Base-by-base conservation (phyloP, 2,888 invertebrate genomes). In the Margaritifera margaritifera region DNA sequence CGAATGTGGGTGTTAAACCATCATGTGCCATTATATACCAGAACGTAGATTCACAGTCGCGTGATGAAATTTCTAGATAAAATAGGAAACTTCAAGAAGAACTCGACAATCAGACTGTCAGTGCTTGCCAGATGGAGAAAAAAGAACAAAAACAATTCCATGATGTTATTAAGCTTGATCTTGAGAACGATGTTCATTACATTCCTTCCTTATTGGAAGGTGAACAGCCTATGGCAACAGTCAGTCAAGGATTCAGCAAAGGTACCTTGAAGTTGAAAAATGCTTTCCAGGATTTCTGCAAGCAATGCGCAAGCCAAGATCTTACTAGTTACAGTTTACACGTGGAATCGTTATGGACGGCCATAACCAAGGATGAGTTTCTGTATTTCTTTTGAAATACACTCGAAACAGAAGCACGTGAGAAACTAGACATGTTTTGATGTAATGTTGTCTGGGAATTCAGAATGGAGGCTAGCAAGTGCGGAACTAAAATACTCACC, bases 331-430 rank as follows among this genome's bases (percentile, higher is more conserved):
- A 31, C 31, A 4, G 31, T 31, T 2, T 5, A 31, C 31, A 31
- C 6, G 31, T 19, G 50, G 27, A 6, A 19, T 55, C 24, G 22
- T 25, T 72, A 18, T 72, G 72, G 72, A 59, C 58, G 15, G 69
- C 57, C 19, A 63, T 72, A 24, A 20, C 59, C 27, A 24, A 55
- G 54, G 66, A 70, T 24, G 62, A 66, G 27, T 62, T 71, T 67
- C 67, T 71, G 3, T 74, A 67, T 27, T 55, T 54, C 2, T 74
- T 74, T 53, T 57, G 56, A 62, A 74, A 71, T 42, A 64, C 62
- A 8, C 53, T 71, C 11, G 74, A 74, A 67, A 51, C 68, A 0
- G 71, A 63, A 62, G 74, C 68, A 18, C 61, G 56, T 22, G 56
- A 18, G 6, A 6, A 18, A 51, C n/a, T 69, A 1, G 64, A 31